Evolutionary conservation across 1,140 invertebrate genomes (phyloP).

Genomic region (Centruroides sculpturatus): DNA sequence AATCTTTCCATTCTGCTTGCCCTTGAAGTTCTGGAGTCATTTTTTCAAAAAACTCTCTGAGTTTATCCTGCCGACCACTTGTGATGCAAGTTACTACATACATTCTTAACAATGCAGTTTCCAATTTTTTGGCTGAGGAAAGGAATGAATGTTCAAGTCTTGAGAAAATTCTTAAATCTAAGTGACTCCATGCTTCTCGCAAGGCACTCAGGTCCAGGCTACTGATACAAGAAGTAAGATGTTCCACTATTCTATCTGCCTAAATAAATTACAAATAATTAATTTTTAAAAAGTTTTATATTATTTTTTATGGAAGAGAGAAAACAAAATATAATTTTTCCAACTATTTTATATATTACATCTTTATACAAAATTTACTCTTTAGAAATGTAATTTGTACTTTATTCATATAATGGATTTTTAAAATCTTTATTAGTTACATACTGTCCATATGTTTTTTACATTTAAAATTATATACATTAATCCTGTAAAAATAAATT

Average conservation of each 20-base stretch:
- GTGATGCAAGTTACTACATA: slow-evolving; percentile 74
- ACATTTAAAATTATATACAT: too few species aligned
- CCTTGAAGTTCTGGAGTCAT: slow-evolving; percentile 73
- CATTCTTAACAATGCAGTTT: slow-evolving; percentile 73
- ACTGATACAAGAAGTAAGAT: slow-evolving; percentile 60
- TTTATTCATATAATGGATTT: too few species aligned
- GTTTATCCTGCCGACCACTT: slow-evolving; percentile 65
- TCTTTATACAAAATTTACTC: too few species aligned
- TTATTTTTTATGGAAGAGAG: neutral
- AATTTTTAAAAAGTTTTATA: too few species aligned
- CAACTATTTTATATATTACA: neutral
- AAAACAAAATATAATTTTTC: neutral
- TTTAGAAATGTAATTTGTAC: too few species aligned
- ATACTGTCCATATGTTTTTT: too few species aligned
- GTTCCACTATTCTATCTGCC: slow-evolving; percentile 81
- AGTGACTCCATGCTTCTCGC: slow-evolving; percentile 70
- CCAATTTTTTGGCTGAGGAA: slow-evolving; percentile 65
- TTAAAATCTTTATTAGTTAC: too few species aligned
- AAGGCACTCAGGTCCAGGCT: slow-evolving; percentile 58
- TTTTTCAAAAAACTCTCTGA: slow-evolving; percentile 78
- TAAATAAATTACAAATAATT: slow-evolving; percentile 21
- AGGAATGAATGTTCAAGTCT: slow-evolving; percentile 70
- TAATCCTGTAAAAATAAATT: too few species aligned
- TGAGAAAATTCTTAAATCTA: slow-evolving; percentile 70
- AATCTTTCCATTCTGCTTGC: slow-evolving; percentile 87